phyloP scores from a whole-genome alignment of 2,113 vertebrate genomes.

The Lophochroa leadbeateri region DNA sequence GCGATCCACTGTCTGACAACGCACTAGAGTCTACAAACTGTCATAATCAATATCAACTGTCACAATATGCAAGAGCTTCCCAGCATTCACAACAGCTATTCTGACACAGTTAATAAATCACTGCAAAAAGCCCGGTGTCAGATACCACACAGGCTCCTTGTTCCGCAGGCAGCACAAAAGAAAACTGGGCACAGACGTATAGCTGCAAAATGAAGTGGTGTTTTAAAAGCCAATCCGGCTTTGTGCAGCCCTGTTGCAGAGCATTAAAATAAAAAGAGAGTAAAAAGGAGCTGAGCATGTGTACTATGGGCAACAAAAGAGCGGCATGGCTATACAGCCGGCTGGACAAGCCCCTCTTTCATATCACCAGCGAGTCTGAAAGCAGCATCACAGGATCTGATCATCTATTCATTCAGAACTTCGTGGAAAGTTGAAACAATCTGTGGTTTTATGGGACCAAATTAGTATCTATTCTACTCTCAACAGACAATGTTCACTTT shows the following conservation, averaged over 20 bases:
- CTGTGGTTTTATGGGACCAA: slow-evolving; percentile 48
- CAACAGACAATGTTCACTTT: background rate
- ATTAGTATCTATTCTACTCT: slow-evolving; percentile 47
- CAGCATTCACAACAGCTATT: slow-evolving; percentile 65
- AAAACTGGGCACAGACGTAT: slow-evolving; percentile 9
- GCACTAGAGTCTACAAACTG: slow-evolving; percentile 58
- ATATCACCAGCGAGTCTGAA: background rate
- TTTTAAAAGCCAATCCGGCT: slow-evolving; percentile 9
- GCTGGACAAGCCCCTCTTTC: slow-evolving; percentile 31
- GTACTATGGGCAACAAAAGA: slow-evolving; percentile 28
- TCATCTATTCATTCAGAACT: slow-evolving; percentile 35
- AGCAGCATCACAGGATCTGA: slow-evolving; percentile 7
- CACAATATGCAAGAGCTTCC: slow-evolving; percentile 62
- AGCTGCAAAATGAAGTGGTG: slow-evolving; percentile 37
- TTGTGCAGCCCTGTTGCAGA: slow-evolving; percentile 12
- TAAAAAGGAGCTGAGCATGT: slow-evolving; percentile 8
- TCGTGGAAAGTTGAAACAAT: slow-evolving; percentile 42
- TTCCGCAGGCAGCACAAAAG: slow-evolving; percentile 55
- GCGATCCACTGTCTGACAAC: slow-evolving; percentile 49
- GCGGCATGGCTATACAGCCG: background rate
- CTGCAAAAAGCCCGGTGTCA: slow-evolving; percentile 46
- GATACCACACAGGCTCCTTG: slow-evolving; percentile 61
- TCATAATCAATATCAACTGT: slow-evolving; percentile 76
- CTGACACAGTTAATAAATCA: slow-evolving; percentile 76
- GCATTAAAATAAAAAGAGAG: slow-evolving; percentile 2